Evolutionary conservation across 2,797 vertebrate species (phyloP).

Genomic region (Siniperca obscura): DNA sequence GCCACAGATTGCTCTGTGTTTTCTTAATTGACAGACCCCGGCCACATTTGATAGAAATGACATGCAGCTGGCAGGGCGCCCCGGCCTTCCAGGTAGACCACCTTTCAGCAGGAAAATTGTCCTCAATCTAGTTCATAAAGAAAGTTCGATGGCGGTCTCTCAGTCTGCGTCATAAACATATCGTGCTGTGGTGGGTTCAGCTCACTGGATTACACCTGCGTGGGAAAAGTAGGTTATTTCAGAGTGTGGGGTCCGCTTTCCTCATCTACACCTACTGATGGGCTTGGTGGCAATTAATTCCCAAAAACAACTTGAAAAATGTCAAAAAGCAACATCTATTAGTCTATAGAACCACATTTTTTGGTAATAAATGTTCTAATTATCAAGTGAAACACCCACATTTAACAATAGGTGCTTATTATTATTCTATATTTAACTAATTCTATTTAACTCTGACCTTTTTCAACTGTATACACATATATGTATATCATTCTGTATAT

Average conservation of each 20-base stretch:
- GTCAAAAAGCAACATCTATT: not conserved
- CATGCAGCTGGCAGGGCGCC: slow-evolving; percentile 88
- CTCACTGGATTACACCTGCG: slow-evolving; percentile 63
- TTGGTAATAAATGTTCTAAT: not conserved
- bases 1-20: slow-evolving; percentile 95
- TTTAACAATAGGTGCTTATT: slow-evolving; percentile 2
- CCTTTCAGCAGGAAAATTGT: slow-evolving; percentile 92
- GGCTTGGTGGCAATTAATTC: not conserved
- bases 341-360: not conserved
- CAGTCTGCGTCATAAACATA: slow-evolving; percentile 64
- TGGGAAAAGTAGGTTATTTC: slow-evolving; percentile 67
- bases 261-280: not conserved
- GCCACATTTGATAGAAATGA: slow-evolving; percentile 89
- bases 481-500: not conserved
- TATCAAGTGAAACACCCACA: slow-evolving; percentile 4
- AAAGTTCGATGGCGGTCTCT: slow-evolving; percentile 74
- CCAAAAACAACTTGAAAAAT: not conserved
- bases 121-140: slow-evolving; percentile 86
- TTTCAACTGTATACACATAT: not conserved
- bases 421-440: not conserved
- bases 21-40: slow-evolving; percentile 92
- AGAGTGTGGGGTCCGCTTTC: slow-evolving; percentile 40
- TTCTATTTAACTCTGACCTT: not conserved
- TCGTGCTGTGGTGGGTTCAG: slow-evolving; percentile 50
- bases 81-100: slow-evolving; percentile 87